Evolutionary conservation across 2,888 invertebrate genomes (phyloP), one percentile per base, ranked within the genome.

Genomic region (Bembecia ichneumoniformis): DNA sequence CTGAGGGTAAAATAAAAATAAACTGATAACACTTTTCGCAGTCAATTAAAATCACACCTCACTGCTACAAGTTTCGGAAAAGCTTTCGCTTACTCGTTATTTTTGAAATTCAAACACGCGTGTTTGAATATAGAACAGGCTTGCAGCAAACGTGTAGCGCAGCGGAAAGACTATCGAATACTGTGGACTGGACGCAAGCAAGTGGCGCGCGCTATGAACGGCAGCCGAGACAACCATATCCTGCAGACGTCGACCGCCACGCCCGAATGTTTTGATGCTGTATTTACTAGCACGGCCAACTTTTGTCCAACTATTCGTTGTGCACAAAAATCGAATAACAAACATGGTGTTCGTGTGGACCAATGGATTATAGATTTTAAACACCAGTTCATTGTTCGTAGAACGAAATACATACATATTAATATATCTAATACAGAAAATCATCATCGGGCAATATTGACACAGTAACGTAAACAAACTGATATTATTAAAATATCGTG

Each of bases 241-340:
- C 44, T 44, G 11, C 44, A 40, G 40, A 40, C 40, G 16, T 44
- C 11, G 16, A 14, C 16, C 15, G 66, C 79, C 80, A 78, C 81
- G 74, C 81, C 80, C 80, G 62, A 59, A 63, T 78, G 77, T 77
- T 80, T 72, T 64, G 58, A 59, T 58, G 53, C 53, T 49, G 46
- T 49, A 49, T 51, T 54, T 51, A 53, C 45, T 46, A 40, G 40
- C 7, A 13, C 14, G 11, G 40, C 40, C 40, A 40, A 40, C 11
- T 11, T 40, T 40, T 14, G 40, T 28, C 40, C 40, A 40, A 40
- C 11, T 40, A 40, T 14, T 40, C n/a, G 13, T 14, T n/a, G 14
- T 40, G 40, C 14, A 40, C 40, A 40, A 40, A 40, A n/a, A 40
- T 13, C 40, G 40, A 14, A 40, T 40, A 13, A 40, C 40, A 40